Percentiles rank a stretch among this genome's conserved stretches.
Evolutionary conservation across 2,888 invertebrate genomes (phyloP).

Genomic region (Dynastes hyllus): DNA sequence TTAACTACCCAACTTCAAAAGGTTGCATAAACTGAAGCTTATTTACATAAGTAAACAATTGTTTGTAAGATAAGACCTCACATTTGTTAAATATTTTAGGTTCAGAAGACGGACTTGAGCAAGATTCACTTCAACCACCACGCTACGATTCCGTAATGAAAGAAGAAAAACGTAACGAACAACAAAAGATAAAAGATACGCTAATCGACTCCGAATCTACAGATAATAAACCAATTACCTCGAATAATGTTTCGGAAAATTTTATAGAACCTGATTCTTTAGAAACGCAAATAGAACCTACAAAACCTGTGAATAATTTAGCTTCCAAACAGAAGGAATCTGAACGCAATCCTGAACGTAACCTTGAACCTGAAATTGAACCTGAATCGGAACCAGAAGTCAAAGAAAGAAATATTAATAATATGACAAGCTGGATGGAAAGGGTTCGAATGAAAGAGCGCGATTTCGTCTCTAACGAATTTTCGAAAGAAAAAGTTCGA

Average conservation of each 20-base stretch:
- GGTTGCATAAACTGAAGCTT: too few relatives aligned
- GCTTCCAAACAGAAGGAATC: not conserved
- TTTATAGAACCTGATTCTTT: constrained; percentile 37
- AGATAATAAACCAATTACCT: not conserved
- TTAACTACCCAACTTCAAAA: too few relatives aligned
- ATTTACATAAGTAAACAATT: too few relatives aligned
- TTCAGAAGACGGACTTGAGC: constrained; percentile 13
- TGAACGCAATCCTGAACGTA: not conserved
- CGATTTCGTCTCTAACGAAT: constrained; percentile 15
- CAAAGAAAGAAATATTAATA: not conserved
- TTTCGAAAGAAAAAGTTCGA: constrained; percentile 21
- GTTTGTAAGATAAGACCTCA: not conserved
- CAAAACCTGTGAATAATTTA: not conserved
- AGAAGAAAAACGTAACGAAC: not conserved
- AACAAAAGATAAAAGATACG: not conserved
- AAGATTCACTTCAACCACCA: constrained; percentile 24
- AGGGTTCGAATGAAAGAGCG: constrained; percentile 18
- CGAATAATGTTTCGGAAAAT: constrained; percentile 13
- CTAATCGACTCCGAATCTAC: not conserved
- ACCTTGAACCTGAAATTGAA: too few relatives aligned
- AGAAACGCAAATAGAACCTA: not conserved
- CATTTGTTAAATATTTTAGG: constrained; percentile 1
- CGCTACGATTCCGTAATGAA: constrained; percentile 9
- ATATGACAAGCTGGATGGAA: constrained; percentile 19
- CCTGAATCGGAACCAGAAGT: not conserved